Percentiles rank a stretch among this genome's conserved stretches.
phyloP scores from a whole-genome alignment of 2,797 vertebrate species.

The Dendrocincla tyrannina region DNA sequence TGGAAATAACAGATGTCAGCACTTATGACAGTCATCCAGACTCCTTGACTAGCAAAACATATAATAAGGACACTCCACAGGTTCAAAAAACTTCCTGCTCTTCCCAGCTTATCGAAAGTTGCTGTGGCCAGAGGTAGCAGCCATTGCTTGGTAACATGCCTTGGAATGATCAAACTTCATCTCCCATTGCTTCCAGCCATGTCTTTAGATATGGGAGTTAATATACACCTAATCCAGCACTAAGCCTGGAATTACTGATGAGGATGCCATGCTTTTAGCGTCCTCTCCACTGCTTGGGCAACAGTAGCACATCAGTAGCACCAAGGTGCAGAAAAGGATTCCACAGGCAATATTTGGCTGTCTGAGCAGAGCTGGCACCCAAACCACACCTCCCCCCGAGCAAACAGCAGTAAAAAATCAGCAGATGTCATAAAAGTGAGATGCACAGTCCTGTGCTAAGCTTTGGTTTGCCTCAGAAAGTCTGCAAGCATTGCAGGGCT shows the following conservation, averaged over 20 bases:
- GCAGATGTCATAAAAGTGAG: neutral
- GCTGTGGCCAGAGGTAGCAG: fast-evolving
- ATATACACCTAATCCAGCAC: neutral
- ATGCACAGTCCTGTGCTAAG: neutral
- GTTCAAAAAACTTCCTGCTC: neutral
- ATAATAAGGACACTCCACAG: neutral
- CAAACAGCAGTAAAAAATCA: neutral
- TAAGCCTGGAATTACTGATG: neutral
- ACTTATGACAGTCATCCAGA: neutral
- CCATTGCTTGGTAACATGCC: neutral
- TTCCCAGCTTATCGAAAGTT: neutral
- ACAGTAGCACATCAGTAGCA: neutral
- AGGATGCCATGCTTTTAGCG: fast-evolving
- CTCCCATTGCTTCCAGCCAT: neutral
- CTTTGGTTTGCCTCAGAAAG: neutral
- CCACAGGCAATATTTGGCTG: neutral
- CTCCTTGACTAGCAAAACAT: neutral
- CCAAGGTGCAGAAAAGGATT: neutral
- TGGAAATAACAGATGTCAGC: neutral
- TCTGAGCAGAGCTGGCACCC: neutral
- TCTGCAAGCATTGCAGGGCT: neutral
- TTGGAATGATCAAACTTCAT: neutral
- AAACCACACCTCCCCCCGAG: neutral
- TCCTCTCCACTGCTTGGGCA: neutral
- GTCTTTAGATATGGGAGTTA: neutral